These are phyloP conservation scores for Troides aeacus DNA, from an alignment of 2,888 invertebrate species.

Conservation along the genomic window DNA sequence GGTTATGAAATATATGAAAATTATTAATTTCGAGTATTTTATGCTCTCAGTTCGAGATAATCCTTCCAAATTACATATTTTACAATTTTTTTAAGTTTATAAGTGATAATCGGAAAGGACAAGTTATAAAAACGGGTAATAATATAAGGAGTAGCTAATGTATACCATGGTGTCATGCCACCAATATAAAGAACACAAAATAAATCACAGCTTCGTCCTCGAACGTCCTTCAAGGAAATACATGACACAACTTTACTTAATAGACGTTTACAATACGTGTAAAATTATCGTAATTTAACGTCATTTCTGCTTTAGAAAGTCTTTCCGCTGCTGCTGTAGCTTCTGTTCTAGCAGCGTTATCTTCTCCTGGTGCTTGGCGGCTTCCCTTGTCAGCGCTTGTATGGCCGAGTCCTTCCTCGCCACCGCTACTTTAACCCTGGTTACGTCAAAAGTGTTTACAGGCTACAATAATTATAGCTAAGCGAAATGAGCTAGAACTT, in stretches of 20 bases:
- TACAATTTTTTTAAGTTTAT: too few species aligned
- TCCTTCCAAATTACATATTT: too few species aligned
- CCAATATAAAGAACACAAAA: too few species aligned
- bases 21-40: too few species aligned
- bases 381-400: constrained; percentile 85
- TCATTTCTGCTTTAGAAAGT: constrained; percentile 78
- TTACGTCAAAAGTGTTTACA: background rate
- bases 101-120: too few species aligned
- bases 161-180: too few species aligned
- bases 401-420: constrained; percentile 89
- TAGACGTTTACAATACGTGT: background rate
- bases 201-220: background rate
- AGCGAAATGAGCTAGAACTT: background rate
- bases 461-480: background rate
- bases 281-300: background rate
- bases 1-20: too few species aligned
- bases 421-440: constrained; percentile 89
- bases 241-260: background rate
- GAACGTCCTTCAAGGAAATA: background rate
- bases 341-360: constrained; percentile 88
- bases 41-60: too few species aligned
- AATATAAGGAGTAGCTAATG: too few species aligned
- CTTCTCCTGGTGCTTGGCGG: constrained; percentile 84
- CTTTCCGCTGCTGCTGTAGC: constrained; percentile 87
- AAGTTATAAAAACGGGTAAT: too few species aligned